Percentiles rank a stretch among this genome's conserved stretches.
Conservation (phyloP, 64 coral and sea anemone genomes). For the Trachythela sp. region DNA sequence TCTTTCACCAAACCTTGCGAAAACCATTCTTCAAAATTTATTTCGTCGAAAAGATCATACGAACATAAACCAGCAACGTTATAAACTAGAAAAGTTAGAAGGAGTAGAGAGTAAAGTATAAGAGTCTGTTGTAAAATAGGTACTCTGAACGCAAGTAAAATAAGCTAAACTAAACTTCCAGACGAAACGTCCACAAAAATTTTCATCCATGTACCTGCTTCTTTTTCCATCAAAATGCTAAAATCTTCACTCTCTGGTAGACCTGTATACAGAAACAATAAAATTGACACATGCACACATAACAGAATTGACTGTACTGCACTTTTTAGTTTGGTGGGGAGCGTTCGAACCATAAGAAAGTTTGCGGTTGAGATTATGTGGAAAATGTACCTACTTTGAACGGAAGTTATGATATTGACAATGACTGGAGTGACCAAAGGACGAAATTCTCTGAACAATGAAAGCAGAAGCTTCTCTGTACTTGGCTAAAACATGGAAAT, state of each 20-base stretch:
- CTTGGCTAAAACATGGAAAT: slow-evolving; percentile 45
- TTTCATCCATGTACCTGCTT: slow-evolving; percentile 56
- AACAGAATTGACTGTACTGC: no score
- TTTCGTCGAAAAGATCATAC: slow-evolving; percentile 86
- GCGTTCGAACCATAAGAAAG: no score
- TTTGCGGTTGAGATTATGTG: no score
- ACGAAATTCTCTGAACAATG: slow-evolving; percentile 70
- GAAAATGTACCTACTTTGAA: slow-evolving; percentile 74
- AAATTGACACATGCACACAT: no score
- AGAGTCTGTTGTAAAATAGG: no score
- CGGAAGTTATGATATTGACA: slow-evolving; percentile 66
- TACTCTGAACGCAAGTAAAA: no score
- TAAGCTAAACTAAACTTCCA: no score
- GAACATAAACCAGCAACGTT: slow-evolving; percentile 82
- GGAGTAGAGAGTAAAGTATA: no score
- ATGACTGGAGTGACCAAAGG: slow-evolving; percentile 73
- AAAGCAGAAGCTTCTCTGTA: slow-evolving; percentile 72
- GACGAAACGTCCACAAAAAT: not conserved
- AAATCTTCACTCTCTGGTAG: slow-evolving; percentile 77
- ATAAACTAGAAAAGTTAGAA: slow-evolving; percentile 73
- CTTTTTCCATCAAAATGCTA: slow-evolving; percentile 69
- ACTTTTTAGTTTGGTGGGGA: no score
- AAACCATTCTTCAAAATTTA: slow-evolving; percentile 93
- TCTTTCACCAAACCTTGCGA: slow-evolving; percentile 54
- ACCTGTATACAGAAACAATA: slow-evolving; percentile 32